Percentiles rank a stretch among this genome's conserved stretches.
These are phyloP conservation scores for Rhincodon typus DNA, from an alignment of 2,797 vertebrate species.

Conservation along the genomic window DNA sequence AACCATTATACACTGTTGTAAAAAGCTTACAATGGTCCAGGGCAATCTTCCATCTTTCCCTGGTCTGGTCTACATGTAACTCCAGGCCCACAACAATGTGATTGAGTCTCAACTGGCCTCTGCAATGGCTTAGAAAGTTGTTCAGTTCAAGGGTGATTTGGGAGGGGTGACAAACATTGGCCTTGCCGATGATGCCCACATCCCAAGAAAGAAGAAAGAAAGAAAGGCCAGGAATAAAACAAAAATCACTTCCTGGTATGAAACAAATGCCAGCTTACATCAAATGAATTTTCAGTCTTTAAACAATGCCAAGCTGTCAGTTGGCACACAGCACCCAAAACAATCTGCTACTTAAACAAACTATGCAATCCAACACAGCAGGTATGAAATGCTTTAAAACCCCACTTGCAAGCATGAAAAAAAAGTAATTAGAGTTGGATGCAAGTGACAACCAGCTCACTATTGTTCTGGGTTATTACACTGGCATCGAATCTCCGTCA, in stretches of 20 bases:
- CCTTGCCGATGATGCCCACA: too few relatives aligned
- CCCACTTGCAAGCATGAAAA: background rate
- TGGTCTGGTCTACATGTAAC: too few relatives aligned
- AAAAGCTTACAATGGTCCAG: too few relatives aligned
- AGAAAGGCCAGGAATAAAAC: background rate
- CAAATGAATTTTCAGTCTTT: conserved; percentile 12
- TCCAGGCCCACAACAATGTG: too few relatives aligned
- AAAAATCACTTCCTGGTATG: conserved; percentile 4
- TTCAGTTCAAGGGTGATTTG: too few relatives aligned
- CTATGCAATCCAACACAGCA: conserved; percentile 18
- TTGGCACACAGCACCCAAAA: background rate
- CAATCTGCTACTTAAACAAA: conserved; percentile 29
- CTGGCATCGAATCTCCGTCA: background rate
- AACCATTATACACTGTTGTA: too few relatives aligned
- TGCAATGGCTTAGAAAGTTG: too few relatives aligned
- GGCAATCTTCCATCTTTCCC: too few relatives aligned
- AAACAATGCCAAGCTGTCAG: conserved; percentile 12
- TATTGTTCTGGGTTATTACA: background rate
- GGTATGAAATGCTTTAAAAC: background rate
- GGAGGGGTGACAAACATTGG: too few relatives aligned
- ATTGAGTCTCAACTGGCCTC: too few relatives aligned
- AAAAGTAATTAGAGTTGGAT: background rate
- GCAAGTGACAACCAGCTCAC: background rate
- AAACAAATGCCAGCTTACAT: conserved; percentile 8
- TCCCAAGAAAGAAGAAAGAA: too few relatives aligned